Evolutionary conservation across 2,797 vertebrate species (phyloP).

Genomic region (Coluber constrictor): DNA sequence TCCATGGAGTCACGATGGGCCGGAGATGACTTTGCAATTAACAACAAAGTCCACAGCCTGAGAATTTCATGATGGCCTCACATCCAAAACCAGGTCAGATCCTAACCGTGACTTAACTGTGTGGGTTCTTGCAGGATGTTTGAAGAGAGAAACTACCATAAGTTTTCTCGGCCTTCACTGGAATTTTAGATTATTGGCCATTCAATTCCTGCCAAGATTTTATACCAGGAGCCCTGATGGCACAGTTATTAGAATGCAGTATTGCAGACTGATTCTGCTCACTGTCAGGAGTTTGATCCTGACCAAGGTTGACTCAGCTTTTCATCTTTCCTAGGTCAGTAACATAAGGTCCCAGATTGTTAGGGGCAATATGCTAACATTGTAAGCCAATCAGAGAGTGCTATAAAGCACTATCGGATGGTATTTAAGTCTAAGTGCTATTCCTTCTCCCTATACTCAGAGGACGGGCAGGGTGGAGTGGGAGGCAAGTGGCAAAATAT

Average conservation of each 20-base stretch:
- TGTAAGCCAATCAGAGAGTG: too few species aligned
- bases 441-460: not conserved
- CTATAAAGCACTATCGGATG: too few species aligned
- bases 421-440: too few species aligned
- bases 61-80: not conserved
- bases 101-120: not conserved
- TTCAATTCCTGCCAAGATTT: not conserved
- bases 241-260: not conserved
- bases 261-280: too few species aligned
- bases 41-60: not conserved
- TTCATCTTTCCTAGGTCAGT: too few species aligned
- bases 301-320: too few species aligned
- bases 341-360: too few species aligned
- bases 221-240: not conserved
- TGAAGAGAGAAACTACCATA: not conserved
- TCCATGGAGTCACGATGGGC: too few species aligned
- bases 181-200: not conserved
- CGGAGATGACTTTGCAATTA: too few species aligned
- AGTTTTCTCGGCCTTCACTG: not conserved
- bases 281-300: too few species aligned
- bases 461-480: too few species aligned
- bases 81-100: not conserved
- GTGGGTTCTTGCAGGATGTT: not conserved
- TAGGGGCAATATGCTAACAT: too few species aligned
- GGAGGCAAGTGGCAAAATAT: not conserved